Percentiles rank a stretch among this genome's conserved stretches.
Evolutionary conservation across 2,113 vertebrate species (phyloP).

Genomic region (Lontra canadensis): DNA sequence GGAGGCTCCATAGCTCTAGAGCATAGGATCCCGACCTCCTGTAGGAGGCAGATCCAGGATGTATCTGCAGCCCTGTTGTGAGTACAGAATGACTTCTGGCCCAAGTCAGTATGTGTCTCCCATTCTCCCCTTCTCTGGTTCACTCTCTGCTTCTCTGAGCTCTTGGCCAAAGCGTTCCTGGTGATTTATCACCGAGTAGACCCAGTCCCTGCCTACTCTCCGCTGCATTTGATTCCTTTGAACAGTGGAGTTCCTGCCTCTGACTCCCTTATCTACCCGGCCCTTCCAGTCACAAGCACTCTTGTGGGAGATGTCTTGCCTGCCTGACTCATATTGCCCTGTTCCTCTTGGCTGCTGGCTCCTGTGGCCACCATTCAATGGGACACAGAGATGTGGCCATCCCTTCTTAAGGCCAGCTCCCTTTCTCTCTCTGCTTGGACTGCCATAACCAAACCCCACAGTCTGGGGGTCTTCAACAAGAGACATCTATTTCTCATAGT

Average conservation of each 20-base stretch:
- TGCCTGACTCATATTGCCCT: not conserved
- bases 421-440: not conserved
- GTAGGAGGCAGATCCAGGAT: not conserved
- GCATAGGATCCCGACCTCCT: not conserved
- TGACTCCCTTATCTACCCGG: not conserved
- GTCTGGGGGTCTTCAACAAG: not conserved
- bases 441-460: not conserved
- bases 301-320: not conserved
- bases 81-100: not conserved
- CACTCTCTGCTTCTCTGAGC: not conserved
- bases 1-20: too few relatives aligned
- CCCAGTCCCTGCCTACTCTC: not conserved
- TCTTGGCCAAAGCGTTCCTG: not conserved
- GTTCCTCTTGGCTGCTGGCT: not conserved
- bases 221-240: not conserved
- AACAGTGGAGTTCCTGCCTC: not conserved
- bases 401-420: not conserved
- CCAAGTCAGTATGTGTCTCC: not conserved
- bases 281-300: not conserved
- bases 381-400: not conserved
- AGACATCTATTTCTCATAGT: not conserved
- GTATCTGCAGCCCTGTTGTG: not conserved
- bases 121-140: not conserved
- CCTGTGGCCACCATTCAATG: not conserved
- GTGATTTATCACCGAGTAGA: not conserved